phyloP scores from a whole-genome alignment of 2,797 vertebrate genomes.

The Macrochelys suwanniensis region DNA sequence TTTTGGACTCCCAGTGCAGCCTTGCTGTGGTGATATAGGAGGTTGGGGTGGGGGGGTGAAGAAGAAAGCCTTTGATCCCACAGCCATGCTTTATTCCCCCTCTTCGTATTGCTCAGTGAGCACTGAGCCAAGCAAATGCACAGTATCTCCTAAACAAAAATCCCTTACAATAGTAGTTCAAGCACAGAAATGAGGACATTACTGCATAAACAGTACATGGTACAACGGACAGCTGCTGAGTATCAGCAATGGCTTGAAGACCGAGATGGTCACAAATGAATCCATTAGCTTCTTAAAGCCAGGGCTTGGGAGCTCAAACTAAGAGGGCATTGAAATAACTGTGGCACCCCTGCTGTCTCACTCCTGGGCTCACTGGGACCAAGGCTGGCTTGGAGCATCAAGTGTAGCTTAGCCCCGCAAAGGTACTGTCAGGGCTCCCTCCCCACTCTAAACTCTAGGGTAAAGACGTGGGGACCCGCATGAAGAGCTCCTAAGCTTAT shows the following conservation, averaged over 20 bases:
- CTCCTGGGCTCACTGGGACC: background rate
- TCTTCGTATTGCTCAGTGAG: background rate
- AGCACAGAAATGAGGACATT: background rate
- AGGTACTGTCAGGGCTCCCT: too few relatives aligned
- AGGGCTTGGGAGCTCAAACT: background rate
- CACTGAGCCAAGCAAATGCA: background rate
- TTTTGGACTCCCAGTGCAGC: too few relatives aligned
- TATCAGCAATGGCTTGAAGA: background rate
- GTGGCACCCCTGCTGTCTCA: background rate
- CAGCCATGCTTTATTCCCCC: accelerated
- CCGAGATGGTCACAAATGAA: conserved; percentile 4
- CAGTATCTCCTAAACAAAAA: background rate
- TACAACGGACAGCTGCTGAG: background rate
- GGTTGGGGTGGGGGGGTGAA: too few relatives aligned
- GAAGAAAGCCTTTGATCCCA: too few relatives aligned
- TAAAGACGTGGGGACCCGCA: too few relatives aligned
- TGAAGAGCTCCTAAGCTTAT: too few relatives aligned
- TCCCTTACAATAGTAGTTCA: background rate
- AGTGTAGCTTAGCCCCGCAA: background rate
- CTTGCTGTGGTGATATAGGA: too few relatives aligned
- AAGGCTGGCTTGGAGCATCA: background rate
- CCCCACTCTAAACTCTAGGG: too few relatives aligned
- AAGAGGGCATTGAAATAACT: background rate
- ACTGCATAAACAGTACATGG: background rate
- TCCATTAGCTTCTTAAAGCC: background rate